These are phyloP conservation scores for Allacma fusca DNA, from an alignment of 2,888 invertebrate species.

Conservation along the genomic window DNA sequence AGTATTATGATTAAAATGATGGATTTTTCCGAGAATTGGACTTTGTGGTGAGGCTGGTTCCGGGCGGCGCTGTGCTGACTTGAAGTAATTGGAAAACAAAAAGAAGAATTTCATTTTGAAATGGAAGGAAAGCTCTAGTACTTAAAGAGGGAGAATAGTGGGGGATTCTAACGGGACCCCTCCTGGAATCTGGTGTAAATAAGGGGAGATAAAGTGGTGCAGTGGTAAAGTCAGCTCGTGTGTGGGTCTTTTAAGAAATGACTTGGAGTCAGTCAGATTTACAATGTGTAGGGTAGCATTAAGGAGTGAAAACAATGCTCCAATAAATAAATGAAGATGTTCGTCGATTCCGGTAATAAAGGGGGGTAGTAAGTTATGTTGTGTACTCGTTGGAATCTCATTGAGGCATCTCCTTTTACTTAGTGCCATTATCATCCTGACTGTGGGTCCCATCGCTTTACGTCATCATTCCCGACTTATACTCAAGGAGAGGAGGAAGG, in stretches of 20 bases:
- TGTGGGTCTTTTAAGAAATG: not conserved
- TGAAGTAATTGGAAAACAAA: not conserved
- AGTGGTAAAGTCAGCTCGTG: not conserved
- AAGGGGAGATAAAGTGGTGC: not conserved
- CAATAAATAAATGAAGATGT: conserved; percentile 10
- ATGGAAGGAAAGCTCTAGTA: not conserved
- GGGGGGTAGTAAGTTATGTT: not conserved
- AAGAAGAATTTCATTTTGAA: not conserved
- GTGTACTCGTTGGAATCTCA: not conserved
- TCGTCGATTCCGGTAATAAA: not conserved
- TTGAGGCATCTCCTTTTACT: conserved; percentile 9
- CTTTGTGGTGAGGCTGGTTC: too few species aligned
- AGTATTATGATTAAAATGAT: too few species aligned
- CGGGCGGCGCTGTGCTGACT: not conserved
- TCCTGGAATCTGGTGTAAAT: not conserved
- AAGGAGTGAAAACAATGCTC: not conserved
- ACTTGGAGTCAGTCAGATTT: not conserved
- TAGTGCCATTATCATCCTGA: not conserved
- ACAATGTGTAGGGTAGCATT: not conserved
- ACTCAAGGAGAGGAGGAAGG: not conserved
- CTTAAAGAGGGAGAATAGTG: not conserved
- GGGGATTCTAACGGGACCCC: not conserved
- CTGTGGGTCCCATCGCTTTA: not conserved
- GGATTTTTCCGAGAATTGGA: too few species aligned
- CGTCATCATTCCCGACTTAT: not conserved